A percentile compares a stretch with the other conserved stretches of the same genome.
phyloP scores from a whole-genome alignment of 2,113 vertebrate species.

The Caloenas nicobarica region DNA sequence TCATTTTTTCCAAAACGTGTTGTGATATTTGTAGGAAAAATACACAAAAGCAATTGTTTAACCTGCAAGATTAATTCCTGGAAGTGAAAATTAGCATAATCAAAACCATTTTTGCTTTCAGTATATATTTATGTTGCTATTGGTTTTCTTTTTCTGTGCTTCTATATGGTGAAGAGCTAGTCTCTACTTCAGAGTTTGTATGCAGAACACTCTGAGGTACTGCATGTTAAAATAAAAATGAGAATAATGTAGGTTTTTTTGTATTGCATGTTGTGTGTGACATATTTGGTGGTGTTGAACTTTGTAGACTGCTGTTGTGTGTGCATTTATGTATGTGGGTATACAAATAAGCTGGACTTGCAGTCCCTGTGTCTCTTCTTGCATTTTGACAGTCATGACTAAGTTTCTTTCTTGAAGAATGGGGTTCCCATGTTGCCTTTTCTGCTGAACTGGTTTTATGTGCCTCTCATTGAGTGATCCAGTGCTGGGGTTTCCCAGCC shows the following conservation, averaged over 20 bases:
- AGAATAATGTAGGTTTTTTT: background rate
- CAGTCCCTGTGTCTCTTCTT: background rate
- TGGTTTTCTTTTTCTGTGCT: background rate
- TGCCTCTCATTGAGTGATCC: background rate
- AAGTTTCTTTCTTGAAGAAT: background rate
- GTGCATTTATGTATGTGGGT: background rate
- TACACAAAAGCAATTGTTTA: background rate
- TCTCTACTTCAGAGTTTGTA: background rate
- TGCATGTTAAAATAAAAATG: background rate
- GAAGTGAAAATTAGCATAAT: background rate
- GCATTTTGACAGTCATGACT: background rate
- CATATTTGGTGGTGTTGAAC: background rate
- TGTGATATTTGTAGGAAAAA: background rate
- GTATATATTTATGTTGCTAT: background rate
- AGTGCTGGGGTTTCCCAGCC: background rate
- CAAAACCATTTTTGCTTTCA: background rate
- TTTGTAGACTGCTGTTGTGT: background rate
- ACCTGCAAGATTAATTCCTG: background rate
- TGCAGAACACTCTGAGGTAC: background rate
- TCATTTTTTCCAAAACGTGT: background rate
- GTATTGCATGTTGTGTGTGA: background rate
- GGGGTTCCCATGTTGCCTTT: background rate
- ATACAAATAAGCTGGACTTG: background rate
- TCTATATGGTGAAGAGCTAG: background rate
- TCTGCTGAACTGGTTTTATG: background rate